Evolutionary conservation across 2,113 vertebrate genomes (phyloP).

Genomic region (Lontra canadensis): DNA sequence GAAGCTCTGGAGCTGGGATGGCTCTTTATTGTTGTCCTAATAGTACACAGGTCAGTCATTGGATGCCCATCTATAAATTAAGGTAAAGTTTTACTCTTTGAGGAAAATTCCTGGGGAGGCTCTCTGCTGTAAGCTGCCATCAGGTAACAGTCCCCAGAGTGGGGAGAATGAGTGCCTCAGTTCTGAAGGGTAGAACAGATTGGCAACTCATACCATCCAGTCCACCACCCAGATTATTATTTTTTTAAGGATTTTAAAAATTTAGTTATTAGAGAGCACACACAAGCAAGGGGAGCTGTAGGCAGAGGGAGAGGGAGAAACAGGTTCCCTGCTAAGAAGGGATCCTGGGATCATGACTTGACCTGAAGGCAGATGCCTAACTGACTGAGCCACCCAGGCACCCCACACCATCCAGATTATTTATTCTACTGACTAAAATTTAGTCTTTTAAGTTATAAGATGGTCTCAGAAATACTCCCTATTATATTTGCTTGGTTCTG

Average conservation of each 20-base stretch:
- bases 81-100: not conserved
- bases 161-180: not conserved
- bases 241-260: too few relatives aligned
- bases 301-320: too few relatives aligned
- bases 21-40: not conserved
- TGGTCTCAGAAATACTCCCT: not conserved
- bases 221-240: not conserved
- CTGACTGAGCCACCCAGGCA: too few relatives aligned
- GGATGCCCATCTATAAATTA: not conserved
- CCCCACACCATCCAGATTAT: not conserved
- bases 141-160: not conserved
- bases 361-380: too few relatives aligned
- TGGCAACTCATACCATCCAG: not conserved
- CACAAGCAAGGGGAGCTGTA: too few relatives aligned
- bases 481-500: not conserved
- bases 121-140: not conserved
- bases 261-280: too few relatives aligned
- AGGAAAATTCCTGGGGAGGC: not conserved
- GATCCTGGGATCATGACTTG: too few relatives aligned
- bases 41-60: not conserved
- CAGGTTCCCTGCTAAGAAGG: too few relatives aligned
- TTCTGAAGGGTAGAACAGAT: not conserved
- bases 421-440: constrained; percentile 1
- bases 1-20: not conserved
- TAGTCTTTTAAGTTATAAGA: not conserved